Evolutionary conservation across 1,140 invertebrate genomes (phyloP).

Genomic region (Portunus trituberculatus): DNA sequence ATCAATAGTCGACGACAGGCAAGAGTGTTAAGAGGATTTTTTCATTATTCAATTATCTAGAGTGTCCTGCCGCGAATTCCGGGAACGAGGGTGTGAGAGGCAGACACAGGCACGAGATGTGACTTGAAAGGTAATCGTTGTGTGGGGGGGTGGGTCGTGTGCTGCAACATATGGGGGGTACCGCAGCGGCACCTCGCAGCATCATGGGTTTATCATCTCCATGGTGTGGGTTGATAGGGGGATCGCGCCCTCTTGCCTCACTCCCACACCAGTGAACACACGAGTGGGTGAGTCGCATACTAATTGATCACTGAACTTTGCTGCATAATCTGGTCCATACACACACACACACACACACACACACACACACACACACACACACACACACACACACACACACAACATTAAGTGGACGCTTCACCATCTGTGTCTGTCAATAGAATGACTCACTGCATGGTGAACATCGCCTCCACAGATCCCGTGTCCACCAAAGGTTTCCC

Average conservation of each 20-base stretch:
- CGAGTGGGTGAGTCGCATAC: too few species aligned
- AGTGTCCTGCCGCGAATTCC: not conserved
- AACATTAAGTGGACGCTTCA: too few species aligned
- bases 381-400: too few species aligned
- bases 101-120: not conserved
- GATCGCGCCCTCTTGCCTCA: too few species aligned
- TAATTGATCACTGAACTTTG: too few species aligned
- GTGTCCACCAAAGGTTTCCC: too few species aligned
- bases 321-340: not conserved
- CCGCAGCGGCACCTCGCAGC: not conserved
- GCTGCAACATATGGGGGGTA: not conserved
- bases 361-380: not conserved
- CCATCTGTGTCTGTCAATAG: too few species aligned
- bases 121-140: not conserved
- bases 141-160: not conserved
- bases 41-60: not conserved
- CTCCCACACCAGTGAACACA: too few species aligned
- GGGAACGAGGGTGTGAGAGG: not conserved
- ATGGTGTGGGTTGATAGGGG: too few species aligned
- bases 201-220: too few species aligned
- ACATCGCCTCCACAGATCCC: too few species aligned
- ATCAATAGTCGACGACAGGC: not conserved
- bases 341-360: not conserved
- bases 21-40: not conserved
- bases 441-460: too few species aligned